These are phyloP conservation scores for Drosophila atroscutellata DNA, from an alignment of 2,888 invertebrate species.

Conservation along the genomic window DNA sequence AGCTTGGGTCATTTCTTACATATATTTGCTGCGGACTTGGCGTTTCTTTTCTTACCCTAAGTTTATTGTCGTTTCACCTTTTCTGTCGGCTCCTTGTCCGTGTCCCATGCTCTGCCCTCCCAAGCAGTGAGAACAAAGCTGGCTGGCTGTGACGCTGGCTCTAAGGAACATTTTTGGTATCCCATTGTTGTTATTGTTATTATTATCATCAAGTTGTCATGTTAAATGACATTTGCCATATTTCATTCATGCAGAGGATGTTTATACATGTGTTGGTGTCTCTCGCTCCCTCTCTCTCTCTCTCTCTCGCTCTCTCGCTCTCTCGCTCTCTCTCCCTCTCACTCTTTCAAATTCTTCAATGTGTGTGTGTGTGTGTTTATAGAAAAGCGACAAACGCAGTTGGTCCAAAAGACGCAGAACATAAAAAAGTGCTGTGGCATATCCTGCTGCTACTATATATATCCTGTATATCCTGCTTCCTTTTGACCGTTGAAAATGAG, in stretches of 20 bases:
- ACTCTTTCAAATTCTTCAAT: no score
- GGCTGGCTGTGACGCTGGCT: conserved; percentile 23
- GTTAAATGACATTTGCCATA: conserved; percentile 82
- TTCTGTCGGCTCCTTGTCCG: conserved; percentile 37
- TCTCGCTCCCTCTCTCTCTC: not conserved
- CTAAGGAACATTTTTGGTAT: conserved; percentile 31
- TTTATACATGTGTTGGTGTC: conserved; percentile 24
- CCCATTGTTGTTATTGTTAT: conserved; percentile 68
- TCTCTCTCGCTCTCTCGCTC: no score
- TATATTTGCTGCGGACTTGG: not conserved
- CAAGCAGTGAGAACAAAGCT: not conserved
- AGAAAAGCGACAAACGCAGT: conserved; percentile 44
- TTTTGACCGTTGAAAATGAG: conserved; percentile 78
- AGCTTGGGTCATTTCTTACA: conserved; percentile 32
- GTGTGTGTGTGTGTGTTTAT: conserved; percentile 19
- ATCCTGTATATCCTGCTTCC: conserved; percentile 55
- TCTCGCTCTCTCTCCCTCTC: no score
- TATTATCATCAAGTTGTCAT: conserved; percentile 82
- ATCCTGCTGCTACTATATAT: conserved; percentile 49
- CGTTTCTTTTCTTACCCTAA: conserved; percentile 27
- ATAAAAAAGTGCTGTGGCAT: conserved; percentile 51
- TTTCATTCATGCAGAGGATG: conserved; percentile 69
- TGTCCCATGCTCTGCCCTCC: conserved; percentile 1
- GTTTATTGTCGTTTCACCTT: conserved; percentile 56
- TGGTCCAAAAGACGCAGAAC: conserved; percentile 34